These are phyloP conservation scores for Xestia c-nigrum DNA, from an alignment of 2,888 invertebrate species.

Conservation along the genomic window DNA sequence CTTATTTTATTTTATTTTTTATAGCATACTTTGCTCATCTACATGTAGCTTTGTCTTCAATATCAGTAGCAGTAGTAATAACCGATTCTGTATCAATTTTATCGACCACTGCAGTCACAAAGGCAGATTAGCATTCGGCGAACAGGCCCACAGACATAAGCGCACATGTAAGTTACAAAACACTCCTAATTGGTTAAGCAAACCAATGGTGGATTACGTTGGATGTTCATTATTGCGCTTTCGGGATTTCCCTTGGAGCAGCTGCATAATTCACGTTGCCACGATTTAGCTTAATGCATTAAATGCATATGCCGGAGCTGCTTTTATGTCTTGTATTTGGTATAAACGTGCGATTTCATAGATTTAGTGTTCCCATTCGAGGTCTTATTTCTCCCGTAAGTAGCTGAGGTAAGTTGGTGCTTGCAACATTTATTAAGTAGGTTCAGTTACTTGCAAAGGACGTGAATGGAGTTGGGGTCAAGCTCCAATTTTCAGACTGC, in stretches of 20 bases:
- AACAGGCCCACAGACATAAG: constrained; percentile 33
- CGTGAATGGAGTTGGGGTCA: background rate
- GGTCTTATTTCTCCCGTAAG: background rate
- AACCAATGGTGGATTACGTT: constrained; percentile 78
- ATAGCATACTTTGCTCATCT: too few species aligned
- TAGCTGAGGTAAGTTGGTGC: constrained; percentile 8
- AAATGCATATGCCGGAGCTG: constrained; percentile 52
- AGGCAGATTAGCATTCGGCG: constrained; percentile 39
- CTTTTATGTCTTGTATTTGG: constrained; percentile 46
- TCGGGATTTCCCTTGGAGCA: constrained; percentile 79
- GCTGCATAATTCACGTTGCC: constrained; percentile 78
- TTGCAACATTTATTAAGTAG: background rate
- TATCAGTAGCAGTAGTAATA: background rate
- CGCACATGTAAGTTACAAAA: constrained; percentile 68
- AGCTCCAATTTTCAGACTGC: background rate
- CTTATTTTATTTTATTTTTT: too few species aligned
- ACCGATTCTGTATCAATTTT: background rate
- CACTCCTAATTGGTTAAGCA: constrained; percentile 83
- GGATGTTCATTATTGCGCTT: constrained; percentile 84
- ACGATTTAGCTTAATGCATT: constrained; percentile 79
- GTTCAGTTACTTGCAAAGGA: background rate
- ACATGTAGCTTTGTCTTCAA: background rate
- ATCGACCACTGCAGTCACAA: constrained; percentile 21
- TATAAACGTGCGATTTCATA: constrained; percentile 35
- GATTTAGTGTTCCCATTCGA: constrained; percentile 21